phyloP scores from a whole-genome alignment of 2,888 invertebrate species.

The Crepidodera aurea region DNA sequence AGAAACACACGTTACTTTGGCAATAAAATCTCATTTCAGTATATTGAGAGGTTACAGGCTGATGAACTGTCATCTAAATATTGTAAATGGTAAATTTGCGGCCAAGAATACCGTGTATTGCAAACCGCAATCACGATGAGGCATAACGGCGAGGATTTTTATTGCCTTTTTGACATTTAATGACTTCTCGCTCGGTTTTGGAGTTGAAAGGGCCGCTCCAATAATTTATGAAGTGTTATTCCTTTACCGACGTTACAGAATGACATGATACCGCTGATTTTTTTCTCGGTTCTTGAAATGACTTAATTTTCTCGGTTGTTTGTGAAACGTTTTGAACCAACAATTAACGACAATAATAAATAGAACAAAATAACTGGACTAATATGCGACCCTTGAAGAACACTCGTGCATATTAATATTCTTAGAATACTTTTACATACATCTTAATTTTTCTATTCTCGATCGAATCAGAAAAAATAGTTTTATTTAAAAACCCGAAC shows the following conservation, averaged over 20 bases:
- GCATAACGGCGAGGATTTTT: conserved; percentile 4
- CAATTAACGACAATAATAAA: no score
- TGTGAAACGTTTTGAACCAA: no score
- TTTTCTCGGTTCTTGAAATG: conserved; percentile 6
- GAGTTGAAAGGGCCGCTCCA: conserved; percentile 1
- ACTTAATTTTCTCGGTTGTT: conserved; percentile 5
- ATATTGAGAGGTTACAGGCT: conserved; percentile 19
- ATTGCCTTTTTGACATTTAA: conserved; percentile 14
- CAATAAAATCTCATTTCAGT: not conserved
- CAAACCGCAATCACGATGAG: conserved; percentile 22
- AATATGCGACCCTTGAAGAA: no score
- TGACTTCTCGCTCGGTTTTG: conserved; percentile 10
- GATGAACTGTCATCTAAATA: conserved; percentile 32
- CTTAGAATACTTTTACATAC: no score
- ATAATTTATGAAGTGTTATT: conserved; percentile 21
- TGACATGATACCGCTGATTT: conserved; percentile 17
- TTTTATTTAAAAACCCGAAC: no score
- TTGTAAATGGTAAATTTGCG: conserved; percentile 18
- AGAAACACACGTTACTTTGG: not conserved
- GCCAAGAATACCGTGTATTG: conserved; percentile 11
- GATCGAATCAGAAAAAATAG: no score
- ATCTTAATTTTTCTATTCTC: no score
- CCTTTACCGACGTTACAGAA: not conserved
- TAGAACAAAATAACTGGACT: no score
- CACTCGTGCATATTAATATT: no score